Evolutionary conservation across 2,888 invertebrate species (phyloP).

Genomic region (Campoplex capitator): DNA sequence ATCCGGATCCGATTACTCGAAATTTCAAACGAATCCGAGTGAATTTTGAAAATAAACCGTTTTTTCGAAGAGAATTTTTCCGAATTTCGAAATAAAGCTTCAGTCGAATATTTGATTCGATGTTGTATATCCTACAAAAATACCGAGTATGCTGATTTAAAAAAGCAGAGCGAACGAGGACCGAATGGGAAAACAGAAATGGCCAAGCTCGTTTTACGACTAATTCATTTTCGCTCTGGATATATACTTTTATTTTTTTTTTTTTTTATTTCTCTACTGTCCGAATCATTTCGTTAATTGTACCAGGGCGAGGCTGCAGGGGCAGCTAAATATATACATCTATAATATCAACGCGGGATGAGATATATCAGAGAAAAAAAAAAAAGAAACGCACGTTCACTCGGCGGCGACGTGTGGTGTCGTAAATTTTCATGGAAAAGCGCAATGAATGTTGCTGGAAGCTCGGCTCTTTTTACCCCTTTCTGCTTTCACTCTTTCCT

Average conservation of each 20-base stretch:
- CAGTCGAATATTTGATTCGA: too few species aligned
- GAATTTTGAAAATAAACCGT: too few species aligned
- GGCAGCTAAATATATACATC: background rate
- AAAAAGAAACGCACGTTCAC: background rate
- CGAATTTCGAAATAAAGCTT: too few species aligned
- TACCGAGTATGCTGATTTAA: too few species aligned
- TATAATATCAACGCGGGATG: background rate
- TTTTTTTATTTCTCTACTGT: background rate
- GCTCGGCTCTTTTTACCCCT: constrained; percentile 8
- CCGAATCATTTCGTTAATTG: background rate
- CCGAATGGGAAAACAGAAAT: too few species aligned
- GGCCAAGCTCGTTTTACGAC: background rate
- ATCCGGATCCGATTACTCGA: too few species aligned
- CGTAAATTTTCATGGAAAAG: constrained; percentile 54
- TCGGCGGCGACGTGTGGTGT: background rate
- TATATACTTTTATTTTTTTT: too few species aligned
- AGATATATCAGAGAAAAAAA: background rate
- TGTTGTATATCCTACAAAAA: too few species aligned
- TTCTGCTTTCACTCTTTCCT: background rate
- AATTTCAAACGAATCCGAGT: too few species aligned
- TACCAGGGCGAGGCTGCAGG: background rate
- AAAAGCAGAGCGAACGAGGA: too few species aligned
- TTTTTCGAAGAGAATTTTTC: too few species aligned
- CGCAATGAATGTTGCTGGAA: constrained; percentile 35
- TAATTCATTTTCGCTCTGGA: background rate